Base-by-base conservation (phyloP, 2,888 invertebrate genomes). In the Anthophora plumipes region DNA sequence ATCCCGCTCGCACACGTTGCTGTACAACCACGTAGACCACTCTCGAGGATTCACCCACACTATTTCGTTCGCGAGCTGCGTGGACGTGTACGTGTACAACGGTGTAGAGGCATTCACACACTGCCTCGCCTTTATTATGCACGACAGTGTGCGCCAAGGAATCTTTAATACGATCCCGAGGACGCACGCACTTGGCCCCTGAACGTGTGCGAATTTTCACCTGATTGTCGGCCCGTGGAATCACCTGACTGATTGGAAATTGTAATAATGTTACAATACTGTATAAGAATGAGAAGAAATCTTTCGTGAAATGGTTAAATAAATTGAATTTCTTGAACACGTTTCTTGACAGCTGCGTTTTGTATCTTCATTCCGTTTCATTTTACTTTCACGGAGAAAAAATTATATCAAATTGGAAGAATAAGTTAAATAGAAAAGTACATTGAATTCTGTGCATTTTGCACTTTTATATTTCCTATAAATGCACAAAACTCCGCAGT, bases 1-100 rank as follows among this genome's bases (percentile, higher is more conserved):
- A 70, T 74, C 75, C 83, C 68, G 85, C 82, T 88, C 80, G 86
- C 84, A 84, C 86, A 84, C 86, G 82, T 86, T 82, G 77, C 75
- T 75, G 61, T 75, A 85, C 78, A 69, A 57, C 75, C 70, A 71
- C 66, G 68, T 63, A 37, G 2, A n/a, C 61, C 46, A 17, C 12
- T 17, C 48, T 17, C 50, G 25, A n/a, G n/a, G n/a, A n/a, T 69
- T 52, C 77, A 63, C 78, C 50, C 37, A 68, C 77, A 55, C 54
- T 20, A 9, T 22, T 17, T 20, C n/a, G 0, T 5, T 22, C 8
- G 25, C 57, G 37, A n/a, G 41, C 11, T 67, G 57, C 70, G 48
- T 7, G 25, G 25, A 6, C 31, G 2, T n/a, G 25, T 7, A 20
- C 52, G 41, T 17, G 41, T 52, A 17, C 14, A 25, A 41, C 9